Base-by-base conservation (phyloP, 2,113 vertebrate species). In the Suricata suricatta region DNA sequence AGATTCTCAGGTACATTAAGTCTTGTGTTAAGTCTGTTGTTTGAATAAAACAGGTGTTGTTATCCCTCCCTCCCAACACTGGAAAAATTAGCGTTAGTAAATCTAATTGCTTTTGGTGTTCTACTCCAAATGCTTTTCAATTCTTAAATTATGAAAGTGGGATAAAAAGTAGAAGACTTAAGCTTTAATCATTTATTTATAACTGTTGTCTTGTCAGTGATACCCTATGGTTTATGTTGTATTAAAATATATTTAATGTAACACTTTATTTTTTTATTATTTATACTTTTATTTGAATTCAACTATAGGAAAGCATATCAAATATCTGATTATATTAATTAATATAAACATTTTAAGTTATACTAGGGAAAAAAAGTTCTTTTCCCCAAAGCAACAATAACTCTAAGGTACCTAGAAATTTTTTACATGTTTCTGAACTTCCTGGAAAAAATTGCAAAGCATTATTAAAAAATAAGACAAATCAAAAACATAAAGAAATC, bases 11-110 rank as follows among this genome's bases (percentile, higher is more conserved):
- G 95, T 92, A 96, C 97, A 97, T 81, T 92, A 41, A 93, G 41
- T 88, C 84, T 97, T 98, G 7, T 38, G 6, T 98, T 97, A 97
- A 97, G 92, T 21, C 85, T 66, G 10, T 16, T 16, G 47, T 96
- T 97, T 94, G 93, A 97, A 95, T 97, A 29, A 95, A 97, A 66
- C 64, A 94, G 25, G 79, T 90, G 23, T 88, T 93, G 35, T 57
- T 93, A 7, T 23, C 44, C 74, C 35, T 47, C 60, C 69, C 95
- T 92, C 17, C 35, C 94, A 92, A 64, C 2, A 84, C 33, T 72
- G 96, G 41, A 95, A 94, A 97, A 97, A 83, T 93, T 94, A 95
- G 27, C 41, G 92, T 97, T 92, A 88, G 63, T 97, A 94, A 83
- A 90, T 77, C n/a, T n/a, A 93, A 33, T 94, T 93, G 12, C 35